phyloP scores from a whole-genome alignment of 2,113 vertebrate genomes.

The Poeciliopsis prolifica region DNA sequence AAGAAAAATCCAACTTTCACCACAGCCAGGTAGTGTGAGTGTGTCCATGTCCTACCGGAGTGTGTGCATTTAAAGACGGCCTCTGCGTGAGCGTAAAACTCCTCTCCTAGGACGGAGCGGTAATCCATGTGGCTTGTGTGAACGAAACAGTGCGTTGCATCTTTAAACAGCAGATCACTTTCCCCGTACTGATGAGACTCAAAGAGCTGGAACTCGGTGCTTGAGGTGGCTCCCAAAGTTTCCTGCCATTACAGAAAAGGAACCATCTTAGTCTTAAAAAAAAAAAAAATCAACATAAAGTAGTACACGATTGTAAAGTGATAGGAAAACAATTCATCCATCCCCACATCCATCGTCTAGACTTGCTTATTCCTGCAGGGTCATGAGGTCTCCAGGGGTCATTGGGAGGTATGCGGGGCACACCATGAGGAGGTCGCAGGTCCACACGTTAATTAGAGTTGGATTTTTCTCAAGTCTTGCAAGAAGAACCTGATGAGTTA shows the following conservation, averaged over 20 bases:
- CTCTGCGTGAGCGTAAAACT: conserved; percentile 81
- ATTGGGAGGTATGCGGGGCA: neutral
- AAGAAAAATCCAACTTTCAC: neutral
- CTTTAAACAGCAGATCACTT: conserved; percentile 90
- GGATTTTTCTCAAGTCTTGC: neutral
- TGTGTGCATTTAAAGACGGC: conserved; percentile 86
- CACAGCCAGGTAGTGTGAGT: neutral
- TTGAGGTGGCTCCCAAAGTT: conserved; percentile 70
- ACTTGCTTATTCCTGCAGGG: too few species aligned
- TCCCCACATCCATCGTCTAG: neutral
- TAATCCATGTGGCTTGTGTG: conserved; percentile 82
- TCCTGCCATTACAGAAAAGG: conserved; percentile 71
- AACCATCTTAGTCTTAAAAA: neutral
- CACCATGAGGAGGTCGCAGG: too few species aligned
- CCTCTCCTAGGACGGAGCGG: conserved; percentile 82
- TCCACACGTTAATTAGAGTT: neutral
- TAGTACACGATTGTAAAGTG: neutral
- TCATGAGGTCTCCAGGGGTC: neutral
- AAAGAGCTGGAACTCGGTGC: conserved; percentile 83
- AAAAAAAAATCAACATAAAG: neutral
- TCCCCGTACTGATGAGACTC: conserved; percentile 83
- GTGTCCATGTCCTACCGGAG: conserved; percentile 76
- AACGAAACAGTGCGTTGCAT: conserved; percentile 81
- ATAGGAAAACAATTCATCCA: neutral
- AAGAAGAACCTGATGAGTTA: neutral